Conservation (phyloP, 2,113 vertebrate genomes). For the Pedionomus torquatus region DNA sequence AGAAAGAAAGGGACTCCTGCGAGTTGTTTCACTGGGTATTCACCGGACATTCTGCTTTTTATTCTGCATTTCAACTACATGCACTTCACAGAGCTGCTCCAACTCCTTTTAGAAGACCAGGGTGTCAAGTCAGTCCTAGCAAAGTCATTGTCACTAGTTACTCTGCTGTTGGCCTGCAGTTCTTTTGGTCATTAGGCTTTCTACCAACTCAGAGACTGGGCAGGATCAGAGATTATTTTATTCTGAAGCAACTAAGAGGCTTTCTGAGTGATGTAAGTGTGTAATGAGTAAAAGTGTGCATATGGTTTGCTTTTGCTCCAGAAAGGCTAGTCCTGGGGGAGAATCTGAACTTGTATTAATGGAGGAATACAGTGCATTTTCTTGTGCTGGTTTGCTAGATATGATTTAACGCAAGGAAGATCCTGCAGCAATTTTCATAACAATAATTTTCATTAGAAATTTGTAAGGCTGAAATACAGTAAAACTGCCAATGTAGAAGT, state of each 20-base stretch:
- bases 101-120: background rate
- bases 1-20: background rate
- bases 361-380: background rate
- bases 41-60: background rate
- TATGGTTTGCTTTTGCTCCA: background rate
- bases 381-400: conserved; percentile 2
- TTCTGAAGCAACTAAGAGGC: background rate
- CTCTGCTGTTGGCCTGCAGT: background rate
- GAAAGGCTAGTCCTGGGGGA: background rate
- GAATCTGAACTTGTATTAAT: background rate
- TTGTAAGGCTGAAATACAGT: background rate
- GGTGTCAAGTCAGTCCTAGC: background rate
- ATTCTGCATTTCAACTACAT: background rate
- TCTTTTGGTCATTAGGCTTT: background rate
- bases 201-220: background rate
- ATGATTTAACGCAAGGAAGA: background rate
- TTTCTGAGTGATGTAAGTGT: background rate
- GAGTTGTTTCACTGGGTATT: background rate
- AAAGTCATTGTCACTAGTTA: background rate
- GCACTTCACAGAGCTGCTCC: background rate
- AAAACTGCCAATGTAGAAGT: background rate
- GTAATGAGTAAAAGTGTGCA: background rate
- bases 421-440: conserved; percentile 3
- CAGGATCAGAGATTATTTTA: background rate
- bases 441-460: background rate